These are phyloP conservation scores for Macrotus californicus DNA, from an alignment of 2,113 vertebrate genomes.

Conservation along the genomic window DNA sequence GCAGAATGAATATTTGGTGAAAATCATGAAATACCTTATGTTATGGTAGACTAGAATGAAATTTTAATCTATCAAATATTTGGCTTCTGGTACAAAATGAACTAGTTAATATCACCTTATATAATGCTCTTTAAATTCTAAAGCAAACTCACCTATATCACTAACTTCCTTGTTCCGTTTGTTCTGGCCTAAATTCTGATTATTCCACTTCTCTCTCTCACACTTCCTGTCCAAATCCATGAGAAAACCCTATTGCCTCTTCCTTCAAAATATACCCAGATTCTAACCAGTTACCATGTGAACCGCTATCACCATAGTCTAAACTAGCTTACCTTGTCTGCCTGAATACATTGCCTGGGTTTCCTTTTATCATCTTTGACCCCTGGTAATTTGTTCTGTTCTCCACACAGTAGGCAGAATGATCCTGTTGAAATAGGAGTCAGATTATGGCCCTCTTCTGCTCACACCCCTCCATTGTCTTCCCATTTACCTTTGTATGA, in stretches of 20 bases:
- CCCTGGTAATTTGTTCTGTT: not conserved
- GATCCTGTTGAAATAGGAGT: not conserved
- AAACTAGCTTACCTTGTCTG: not conserved
- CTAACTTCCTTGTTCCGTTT: not conserved
- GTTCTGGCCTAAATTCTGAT: not conserved
- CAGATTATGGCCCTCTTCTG: not conserved
- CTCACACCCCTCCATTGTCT: not conserved
- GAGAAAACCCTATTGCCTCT: not conserved
- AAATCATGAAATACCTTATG: conserved; percentile 32
- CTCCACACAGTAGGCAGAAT: not conserved
- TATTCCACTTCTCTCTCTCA: not conserved
- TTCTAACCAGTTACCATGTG: not conserved
- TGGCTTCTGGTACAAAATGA: not conserved
- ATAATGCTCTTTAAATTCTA: not conserved
- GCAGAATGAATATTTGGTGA: conserved; percentile 38
- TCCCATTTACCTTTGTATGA: not conserved
- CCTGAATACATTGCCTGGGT: not conserved
- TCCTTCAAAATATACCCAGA: not conserved
- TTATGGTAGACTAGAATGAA: not conserved
- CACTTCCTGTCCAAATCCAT: not conserved
- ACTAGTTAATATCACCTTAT: not conserved
- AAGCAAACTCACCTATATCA: not conserved
- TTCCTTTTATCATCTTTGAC: not conserved
- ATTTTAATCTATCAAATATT: not conserved
- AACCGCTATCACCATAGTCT: not conserved